Evolutionary conservation across 2,797 vertebrate genomes (phyloP).

Genomic region (Phrynocephalus vlangalii): DNA sequence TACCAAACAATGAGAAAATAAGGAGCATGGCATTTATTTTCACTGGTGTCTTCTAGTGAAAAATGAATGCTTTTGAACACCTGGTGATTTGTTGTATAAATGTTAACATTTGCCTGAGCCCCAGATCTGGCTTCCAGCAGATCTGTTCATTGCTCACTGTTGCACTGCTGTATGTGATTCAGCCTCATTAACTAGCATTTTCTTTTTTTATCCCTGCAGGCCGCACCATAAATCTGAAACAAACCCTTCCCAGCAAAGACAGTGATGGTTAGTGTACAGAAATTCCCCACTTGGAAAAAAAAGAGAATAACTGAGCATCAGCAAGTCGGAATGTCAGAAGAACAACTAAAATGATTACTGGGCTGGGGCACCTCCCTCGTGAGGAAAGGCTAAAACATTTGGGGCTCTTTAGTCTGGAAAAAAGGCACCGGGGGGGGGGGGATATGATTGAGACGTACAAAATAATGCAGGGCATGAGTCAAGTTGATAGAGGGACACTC

Average conservation of each 20-base stretch:
- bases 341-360: too few relatives aligned
- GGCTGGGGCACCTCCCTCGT: too few relatives aligned
- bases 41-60: slow-evolving; percentile 18
- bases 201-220: background rate
- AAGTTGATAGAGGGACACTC: too few relatives aligned
- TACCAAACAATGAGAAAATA: slow-evolving; percentile 32
- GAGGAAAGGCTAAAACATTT: too few relatives aligned
- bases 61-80: slow-evolving; percentile 41
- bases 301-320: background rate
- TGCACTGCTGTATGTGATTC: slow-evolving; percentile 37
- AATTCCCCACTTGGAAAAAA: background rate
- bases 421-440: too few relatives aligned
- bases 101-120: slow-evolving; percentile 49
- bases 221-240: slow-evolving; percentile 41
- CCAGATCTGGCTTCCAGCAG: slow-evolving; percentile 34
- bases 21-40: slow-evolving; percentile 40
- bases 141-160: slow-evolving; percentile 42
- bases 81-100: slow-evolving; percentile 49
- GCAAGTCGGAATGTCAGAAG: background rate
- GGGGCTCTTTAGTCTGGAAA: too few relatives aligned
- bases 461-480: too few relatives aligned
- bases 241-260: slow-evolving; percentile 24
- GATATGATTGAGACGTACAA: too few relatives aligned
- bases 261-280: background rate
- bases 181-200: slow-evolving; percentile 34